phyloP scores from a whole-genome alignment of 2,888 invertebrate genomes.

The Linnaemya tessellans region DNA sequence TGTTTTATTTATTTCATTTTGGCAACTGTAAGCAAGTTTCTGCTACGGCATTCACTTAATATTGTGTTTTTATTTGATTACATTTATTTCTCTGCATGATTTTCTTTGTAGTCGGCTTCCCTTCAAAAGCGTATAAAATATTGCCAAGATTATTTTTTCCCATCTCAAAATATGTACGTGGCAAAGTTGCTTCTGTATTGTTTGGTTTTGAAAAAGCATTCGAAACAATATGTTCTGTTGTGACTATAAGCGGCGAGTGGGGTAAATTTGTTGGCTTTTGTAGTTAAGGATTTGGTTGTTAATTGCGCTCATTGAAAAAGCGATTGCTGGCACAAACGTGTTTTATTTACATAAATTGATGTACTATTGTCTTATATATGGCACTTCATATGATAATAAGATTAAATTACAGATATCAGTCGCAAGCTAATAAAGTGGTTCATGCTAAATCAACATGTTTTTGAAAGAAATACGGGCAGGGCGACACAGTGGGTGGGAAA shows the following conservation, averaged over 20 bases:
- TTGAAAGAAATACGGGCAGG: neutral
- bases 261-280: neutral
- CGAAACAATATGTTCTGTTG: neutral
- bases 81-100: neutral
- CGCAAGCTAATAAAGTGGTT: neutral
- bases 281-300: neutral
- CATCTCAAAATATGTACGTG: neutral
- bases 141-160: neutral
- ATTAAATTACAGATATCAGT: neutral
- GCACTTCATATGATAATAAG: neutral
- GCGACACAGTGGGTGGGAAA: neutral
- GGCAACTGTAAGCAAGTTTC: slow-evolving; percentile 32
- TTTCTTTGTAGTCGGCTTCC: neutral
- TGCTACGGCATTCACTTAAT: neutral
- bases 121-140: neutral
- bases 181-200: neutral
- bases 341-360: slow-evolving; percentile 28
- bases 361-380: slow-evolving; percentile 19
- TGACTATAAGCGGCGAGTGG: neutral
- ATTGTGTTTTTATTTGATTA: neutral
- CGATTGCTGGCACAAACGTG: slow-evolving; percentile 7
- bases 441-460: neutral
- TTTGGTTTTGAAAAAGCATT: slow-evolving; percentile 9
- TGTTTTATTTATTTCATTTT: neutral
- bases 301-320: neutral